Evolutionary conservation across 2,113 vertebrate genomes (phyloP).

Genomic region (Dolichotis patagonum): DNA sequence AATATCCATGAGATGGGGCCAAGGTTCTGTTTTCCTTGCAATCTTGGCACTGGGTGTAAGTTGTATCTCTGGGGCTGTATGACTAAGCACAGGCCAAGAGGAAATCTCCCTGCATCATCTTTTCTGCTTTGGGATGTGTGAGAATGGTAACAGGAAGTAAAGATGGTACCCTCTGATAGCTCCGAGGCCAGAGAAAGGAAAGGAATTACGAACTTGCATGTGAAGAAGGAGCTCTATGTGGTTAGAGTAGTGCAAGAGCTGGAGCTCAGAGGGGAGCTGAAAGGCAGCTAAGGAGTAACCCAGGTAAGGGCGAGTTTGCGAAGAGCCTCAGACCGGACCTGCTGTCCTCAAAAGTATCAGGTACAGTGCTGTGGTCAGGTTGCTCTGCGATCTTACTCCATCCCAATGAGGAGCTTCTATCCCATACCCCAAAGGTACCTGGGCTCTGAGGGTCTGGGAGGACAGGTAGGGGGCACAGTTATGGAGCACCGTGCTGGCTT

Average conservation of each 20-base stretch:
- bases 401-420: neutral
- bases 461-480: neutral
- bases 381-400: neutral
- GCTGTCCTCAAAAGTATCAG: neutral
- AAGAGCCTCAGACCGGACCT: neutral
- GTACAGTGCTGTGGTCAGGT: neutral
- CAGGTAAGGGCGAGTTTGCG: neutral
- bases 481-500: neutral
- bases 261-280: neutral
- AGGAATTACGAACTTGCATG: neutral
- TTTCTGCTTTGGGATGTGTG: neutral
- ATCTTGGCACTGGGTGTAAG: neutral
- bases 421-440: neutral
- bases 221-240: neutral
- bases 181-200: neutral
- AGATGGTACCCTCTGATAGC: neutral
- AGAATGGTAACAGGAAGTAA: neutral
- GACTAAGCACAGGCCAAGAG: neutral
- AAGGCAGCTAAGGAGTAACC: neutral
- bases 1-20: neutral
- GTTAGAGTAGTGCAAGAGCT: neutral
- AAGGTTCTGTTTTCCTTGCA: neutral
- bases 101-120: neutral
- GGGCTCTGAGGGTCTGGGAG: neutral
- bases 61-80: neutral